Base-by-base conservation (phyloP, 2,797 vertebrate genomes). In the Sphaeramia orbicularis region DNA sequence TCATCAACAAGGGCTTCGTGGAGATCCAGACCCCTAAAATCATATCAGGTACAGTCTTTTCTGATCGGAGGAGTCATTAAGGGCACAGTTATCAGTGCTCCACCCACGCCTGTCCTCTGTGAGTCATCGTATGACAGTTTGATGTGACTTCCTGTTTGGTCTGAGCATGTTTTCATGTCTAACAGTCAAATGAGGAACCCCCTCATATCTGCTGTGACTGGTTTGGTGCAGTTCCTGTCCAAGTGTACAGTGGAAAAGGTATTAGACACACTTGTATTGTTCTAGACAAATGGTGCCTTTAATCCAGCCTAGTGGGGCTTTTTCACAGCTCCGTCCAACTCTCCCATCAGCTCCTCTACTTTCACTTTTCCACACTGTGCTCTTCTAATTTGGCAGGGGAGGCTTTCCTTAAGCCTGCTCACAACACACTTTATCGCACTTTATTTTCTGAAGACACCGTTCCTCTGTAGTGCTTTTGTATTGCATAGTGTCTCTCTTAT, bases 11-110 rank as follows among this genome's bases (percentile, higher is more conserved):
- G 89, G 96, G 96, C 85, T 99, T 99, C 90, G 95, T 99, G 93
- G 98, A 99, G 94, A 98, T 99, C 90, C 98, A 99, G 87, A 99
- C 98, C 68, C 98, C 98, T 51, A 99, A 99, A 94, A 99, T 99
- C 71, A 99, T 99, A 90, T 99, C 98, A 87, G 98, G 98, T 99
- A 94, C 66, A 75, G 42, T 9, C 10, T 45, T 37, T 72, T 66
- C 54, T 21, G 5, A 57, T 61, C 5, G 48, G 14, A 27, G 27
- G 35, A 55, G 49, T 71, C 15, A 60, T 27, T 41, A 7, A 10
- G 49, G 44, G 1, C 19, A 21, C 24, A 14, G 14, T 71, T 78
- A 65, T 16, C 12, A 38, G 59, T 16, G 44, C 13, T n/a, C 24
- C 56, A 6, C 65, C 62, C 65, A 63, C 69, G 74, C 57, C 43